These are phyloP conservation scores for Ptychobarbus kaznakovi DNA, from an alignment of 2,797 vertebrate genomes.

Conservation along the genomic window DNA sequence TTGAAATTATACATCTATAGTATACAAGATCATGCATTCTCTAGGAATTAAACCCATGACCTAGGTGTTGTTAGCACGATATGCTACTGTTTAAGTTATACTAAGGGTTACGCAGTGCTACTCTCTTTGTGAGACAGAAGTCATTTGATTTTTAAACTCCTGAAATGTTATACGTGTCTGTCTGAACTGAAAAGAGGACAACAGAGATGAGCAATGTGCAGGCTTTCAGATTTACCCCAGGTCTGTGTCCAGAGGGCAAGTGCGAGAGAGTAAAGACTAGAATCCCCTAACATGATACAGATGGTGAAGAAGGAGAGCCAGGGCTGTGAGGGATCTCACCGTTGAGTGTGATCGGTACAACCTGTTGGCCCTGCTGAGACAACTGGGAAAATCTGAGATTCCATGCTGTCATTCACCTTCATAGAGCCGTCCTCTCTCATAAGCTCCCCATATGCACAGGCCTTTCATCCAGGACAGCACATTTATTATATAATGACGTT, in stretches of 20 bases:
- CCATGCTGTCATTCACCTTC: conserved; percentile 55
- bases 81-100: background rate
- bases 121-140: background rate
- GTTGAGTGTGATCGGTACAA: conserved; percentile 57
- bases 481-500: conserved; percentile 23
- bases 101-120: background rate
- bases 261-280: conserved; percentile 46
- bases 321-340: conserved; percentile 56
- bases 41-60: background rate
- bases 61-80: background rate
- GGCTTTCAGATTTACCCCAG: conserved; percentile 51
- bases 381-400: conserved; percentile 52
- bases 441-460: conserved; percentile 51
- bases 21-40: background rate
- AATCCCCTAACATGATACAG: conserved; percentile 57
- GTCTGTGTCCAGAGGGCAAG: conserved; percentile 44
- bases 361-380: conserved; percentile 56
- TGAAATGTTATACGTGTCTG: background rate
- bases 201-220: conserved; percentile 51
- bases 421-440: conserved; percentile 45
- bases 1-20: background rate
- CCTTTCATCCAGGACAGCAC: conserved; percentile 37
- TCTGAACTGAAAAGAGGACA: conserved; percentile 27
- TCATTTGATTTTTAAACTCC: background rate
- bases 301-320: conserved; percentile 52